A percentile compares a stretch with the other conserved stretches of the same genome.
Evolutionary conservation across 2,113 vertebrate genomes (phyloP).

Genomic region (Eonycteris spelaea): DNA sequence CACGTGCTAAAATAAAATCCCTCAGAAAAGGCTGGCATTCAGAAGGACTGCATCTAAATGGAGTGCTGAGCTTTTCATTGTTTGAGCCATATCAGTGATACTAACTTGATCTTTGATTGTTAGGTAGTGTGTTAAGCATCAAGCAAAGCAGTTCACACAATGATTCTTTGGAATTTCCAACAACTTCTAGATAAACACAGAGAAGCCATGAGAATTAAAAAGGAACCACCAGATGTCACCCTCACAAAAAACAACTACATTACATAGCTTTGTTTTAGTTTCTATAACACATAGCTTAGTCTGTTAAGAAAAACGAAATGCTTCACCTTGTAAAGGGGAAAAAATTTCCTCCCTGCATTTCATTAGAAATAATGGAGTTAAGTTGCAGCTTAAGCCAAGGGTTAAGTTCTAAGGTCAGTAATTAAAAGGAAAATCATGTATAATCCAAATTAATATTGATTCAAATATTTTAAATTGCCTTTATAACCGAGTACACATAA

Average conservation of each 20-base stretch:
- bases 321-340: background rate
- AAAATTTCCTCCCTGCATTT: background rate
- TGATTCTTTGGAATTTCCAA: background rate
- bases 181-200: background rate
- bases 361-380: background rate
- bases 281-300: background rate
- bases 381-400: background rate
- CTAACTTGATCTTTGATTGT: background rate
- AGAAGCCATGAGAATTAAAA: constrained; percentile 8
- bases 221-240: constrained; percentile 69
- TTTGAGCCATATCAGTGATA: background rate
- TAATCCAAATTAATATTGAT: background rate
- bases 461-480: background rate
- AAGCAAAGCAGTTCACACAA: background rate
- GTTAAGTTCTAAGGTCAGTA: constrained; percentile 11
- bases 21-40: background rate
- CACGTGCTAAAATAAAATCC: background rate
- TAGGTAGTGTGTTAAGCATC: background rate
- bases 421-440: background rate
- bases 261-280: background rate
- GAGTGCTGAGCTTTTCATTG: background rate
- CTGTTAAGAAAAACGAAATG: background rate
- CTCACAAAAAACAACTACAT: constrained; percentile 18
- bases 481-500: background rate
- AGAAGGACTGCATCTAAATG: background rate